Evolutionary conservation across 2,113 vertebrate genomes (phyloP).

Genomic region (Eulemur rufifrons): DNA sequence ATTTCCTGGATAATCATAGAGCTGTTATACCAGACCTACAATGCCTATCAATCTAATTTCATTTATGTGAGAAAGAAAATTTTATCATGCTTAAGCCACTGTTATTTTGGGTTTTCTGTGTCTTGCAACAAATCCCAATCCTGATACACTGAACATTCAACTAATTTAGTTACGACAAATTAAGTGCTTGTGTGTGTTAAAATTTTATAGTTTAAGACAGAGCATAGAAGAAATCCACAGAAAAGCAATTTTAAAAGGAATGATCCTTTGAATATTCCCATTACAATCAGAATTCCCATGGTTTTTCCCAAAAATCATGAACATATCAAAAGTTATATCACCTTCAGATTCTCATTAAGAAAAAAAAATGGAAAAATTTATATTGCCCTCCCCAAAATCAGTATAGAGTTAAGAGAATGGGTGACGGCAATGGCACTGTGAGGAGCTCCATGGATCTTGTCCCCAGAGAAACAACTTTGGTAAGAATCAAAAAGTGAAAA

Average conservation of each 20-base stretch:
- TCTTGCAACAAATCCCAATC: neutral
- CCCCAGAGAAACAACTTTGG: neutral
- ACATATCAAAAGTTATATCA: neutral
- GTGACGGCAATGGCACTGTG: neutral
- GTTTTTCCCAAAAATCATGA: neutral
- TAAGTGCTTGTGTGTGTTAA: neutral
- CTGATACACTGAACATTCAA: neutral
- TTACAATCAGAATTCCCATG: neutral
- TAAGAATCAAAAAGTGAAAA: neutral
- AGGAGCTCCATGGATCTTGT: neutral
- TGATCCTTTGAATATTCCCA: neutral
- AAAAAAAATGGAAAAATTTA: neutral
- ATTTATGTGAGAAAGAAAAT: neutral
- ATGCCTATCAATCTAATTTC: neutral
- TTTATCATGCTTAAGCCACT: neutral
- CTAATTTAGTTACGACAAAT: neutral
- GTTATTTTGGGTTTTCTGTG: neutral
- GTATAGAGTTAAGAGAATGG: neutral
- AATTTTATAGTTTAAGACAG: neutral
- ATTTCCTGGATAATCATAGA: neutral
- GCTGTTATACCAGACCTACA: neutral
- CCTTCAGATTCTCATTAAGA: neutral
- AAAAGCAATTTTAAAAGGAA: neutral
- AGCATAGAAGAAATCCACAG: neutral
- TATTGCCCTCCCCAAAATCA: neutral